phyloP scores from a whole-genome alignment of 2,113 vertebrate genomes.

The Microcebus jonahi region DNA sequence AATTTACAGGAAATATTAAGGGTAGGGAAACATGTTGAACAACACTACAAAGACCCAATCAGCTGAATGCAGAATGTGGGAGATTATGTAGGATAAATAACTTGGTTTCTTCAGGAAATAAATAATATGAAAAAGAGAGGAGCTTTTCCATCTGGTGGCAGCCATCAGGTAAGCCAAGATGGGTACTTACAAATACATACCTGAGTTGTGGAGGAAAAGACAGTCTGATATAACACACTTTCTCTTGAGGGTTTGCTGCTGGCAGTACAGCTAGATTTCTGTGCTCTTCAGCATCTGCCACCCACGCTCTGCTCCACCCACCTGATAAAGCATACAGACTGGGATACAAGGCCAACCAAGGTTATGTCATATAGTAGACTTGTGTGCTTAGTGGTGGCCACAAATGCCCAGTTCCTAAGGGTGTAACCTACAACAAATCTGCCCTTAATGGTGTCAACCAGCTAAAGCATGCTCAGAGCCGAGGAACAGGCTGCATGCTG shows the following conservation, averaged over 20 bases:
- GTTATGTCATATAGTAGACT: not conserved
- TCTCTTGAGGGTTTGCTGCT: not conserved
- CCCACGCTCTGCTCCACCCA: not conserved
- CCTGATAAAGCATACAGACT: not conserved
- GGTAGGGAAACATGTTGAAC: not conserved
- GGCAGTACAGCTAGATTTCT: too few relatives aligned
- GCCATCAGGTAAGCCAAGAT: not conserved
- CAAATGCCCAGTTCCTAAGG: not conserved
- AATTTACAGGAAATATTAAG: not conserved
- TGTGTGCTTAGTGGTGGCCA: not conserved
- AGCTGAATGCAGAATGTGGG: not conserved
- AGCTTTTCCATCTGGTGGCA: not conserved
- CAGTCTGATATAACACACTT: not conserved
- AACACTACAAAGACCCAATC: not conserved
- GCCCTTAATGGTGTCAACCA: not conserved
- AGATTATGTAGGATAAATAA: not conserved
- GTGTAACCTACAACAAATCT: not conserved
- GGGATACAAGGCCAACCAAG: not conserved
- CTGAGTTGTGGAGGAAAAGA: not conserved
- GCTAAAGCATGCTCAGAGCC: not conserved
- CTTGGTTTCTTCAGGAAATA: not conserved
- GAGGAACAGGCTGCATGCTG: not conserved
- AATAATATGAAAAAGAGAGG: not conserved
- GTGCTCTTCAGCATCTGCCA: not conserved
- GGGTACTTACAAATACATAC: not conserved